phyloP scores from a whole-genome alignment of 2,888 invertebrate species.

The Ernsta delagoae region DNA sequence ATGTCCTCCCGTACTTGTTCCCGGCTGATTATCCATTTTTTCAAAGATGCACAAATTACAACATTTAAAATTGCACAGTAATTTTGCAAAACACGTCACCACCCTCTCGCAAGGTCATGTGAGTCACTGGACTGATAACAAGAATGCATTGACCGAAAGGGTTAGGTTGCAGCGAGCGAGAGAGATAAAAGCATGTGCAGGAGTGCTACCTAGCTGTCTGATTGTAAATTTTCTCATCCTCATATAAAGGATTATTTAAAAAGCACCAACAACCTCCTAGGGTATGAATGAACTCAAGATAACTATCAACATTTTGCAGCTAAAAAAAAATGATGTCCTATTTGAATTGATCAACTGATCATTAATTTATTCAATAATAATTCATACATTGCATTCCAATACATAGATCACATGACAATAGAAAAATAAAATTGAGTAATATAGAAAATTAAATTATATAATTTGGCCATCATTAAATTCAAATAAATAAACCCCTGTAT shows the following conservation, averaged over 20 bases:
- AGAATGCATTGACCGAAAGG: conserved; percentile 4
- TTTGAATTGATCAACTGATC: conserved; percentile 1
- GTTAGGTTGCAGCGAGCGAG: conserved; percentile 4
- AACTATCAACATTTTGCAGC: conserved; percentile 3
- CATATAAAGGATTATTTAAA: conserved; percentile 4
- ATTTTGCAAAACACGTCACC: conserved; percentile 4
- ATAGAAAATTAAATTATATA: conserved; percentile 4
- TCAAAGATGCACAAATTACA: conserved; percentile 4
- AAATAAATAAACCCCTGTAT: conserved; percentile 3
- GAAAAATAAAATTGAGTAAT: conserved; percentile 3
- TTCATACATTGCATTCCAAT: conserved; percentile 3
- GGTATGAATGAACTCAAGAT: conserved; percentile 3
- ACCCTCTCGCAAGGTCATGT: conserved; percentile 4
- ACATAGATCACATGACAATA: conserved; percentile 3
- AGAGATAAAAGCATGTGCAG: conserved; percentile 4
- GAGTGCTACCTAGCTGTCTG: conserved; percentile 4
- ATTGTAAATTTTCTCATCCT: conserved; percentile 4
- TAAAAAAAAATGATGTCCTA: conserved; percentile 3
- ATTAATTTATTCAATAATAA: conserved; percentile 4
- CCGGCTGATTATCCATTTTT: conserved; percentile 4
- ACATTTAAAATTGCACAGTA: conserved; percentile 4
- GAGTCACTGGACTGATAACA: conserved; percentile 4
- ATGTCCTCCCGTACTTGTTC: conserved; percentile 2
- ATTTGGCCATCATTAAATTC: conserved; percentile 3
- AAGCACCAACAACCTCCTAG: conserved; percentile 2